A percentile compares a stretch with the other conserved stretches of the same genome.
Evolutionary conservation across 2,888 invertebrate genomes (phyloP).

Genomic region (Tipula vernalis): DNA sequence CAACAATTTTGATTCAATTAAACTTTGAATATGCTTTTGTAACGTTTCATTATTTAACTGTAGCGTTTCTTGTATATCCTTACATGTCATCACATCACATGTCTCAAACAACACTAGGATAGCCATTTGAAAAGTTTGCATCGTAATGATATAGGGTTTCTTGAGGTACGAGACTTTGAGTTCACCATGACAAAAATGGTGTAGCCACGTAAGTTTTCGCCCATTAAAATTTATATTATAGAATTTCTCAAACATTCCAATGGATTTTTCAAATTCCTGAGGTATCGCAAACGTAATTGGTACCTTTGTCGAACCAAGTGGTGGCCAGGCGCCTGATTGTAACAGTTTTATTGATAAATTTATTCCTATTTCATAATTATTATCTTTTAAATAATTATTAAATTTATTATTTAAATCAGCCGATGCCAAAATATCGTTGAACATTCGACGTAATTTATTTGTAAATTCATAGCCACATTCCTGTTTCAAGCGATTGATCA

Average conservation of each 20-base stretch:
- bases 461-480: constrained; percentile 99
- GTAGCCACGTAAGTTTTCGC: constrained; percentile 91
- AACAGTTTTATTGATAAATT: constrained; percentile 45
- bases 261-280: constrained; percentile 77
- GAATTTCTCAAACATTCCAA: constrained; percentile 85
- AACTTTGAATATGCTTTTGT: constrained; percentile 67
- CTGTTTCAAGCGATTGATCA: constrained; percentile 85
- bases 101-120: constrained; percentile 69
- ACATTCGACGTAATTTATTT: constrained; percentile 97
- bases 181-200: constrained; percentile 87
- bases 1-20: constrained; percentile 76
- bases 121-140: constrained; percentile 82
- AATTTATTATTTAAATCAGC: constrained; percentile 85
- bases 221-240: constrained; percentile 84
- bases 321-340: constrained; percentile 93
- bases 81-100: constrained; percentile 50
- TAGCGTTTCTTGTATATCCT: constrained; percentile 60
- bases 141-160: constrained; percentile 73
- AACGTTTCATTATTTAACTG: constrained; percentile 73
- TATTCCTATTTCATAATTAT: constrained; percentile 50
- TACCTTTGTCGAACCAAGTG: constrained; percentile 58
- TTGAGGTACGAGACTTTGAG: constrained; percentile 65
- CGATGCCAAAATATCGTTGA: constrained; percentile 91
- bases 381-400: constrained; percentile 49
- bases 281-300: constrained; percentile 77